phyloP scores from a whole-genome alignment of 2,113 vertebrate species.

The Pachyramphus minor region DNA sequence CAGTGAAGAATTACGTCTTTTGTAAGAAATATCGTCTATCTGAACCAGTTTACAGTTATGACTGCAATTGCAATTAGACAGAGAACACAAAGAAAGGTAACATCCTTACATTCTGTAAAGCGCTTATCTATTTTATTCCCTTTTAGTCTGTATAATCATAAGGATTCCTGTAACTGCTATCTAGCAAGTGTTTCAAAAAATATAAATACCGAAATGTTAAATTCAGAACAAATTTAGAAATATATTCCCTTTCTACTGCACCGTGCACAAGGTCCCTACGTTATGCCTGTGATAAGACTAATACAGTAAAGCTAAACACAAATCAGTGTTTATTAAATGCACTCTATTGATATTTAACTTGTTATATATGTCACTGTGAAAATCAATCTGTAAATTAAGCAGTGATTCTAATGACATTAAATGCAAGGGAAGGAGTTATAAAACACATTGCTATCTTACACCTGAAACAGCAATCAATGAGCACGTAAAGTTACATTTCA shows the following conservation, averaged over 20 bases:
- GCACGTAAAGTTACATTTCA: background rate
- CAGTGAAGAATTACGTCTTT: background rate
- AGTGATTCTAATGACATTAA: background rate
- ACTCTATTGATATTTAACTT: constrained; percentile 30
- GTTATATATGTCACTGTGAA: background rate
- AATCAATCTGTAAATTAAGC: constrained; percentile 36
- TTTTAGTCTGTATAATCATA: background rate
- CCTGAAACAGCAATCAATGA: background rate
- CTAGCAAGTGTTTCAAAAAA: background rate
- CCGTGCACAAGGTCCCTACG: background rate
- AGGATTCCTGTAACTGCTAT: background rate
- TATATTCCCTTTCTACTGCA: background rate
- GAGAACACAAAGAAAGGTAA: background rate
- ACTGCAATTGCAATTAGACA: background rate
- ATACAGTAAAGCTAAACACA: too few relatives aligned
- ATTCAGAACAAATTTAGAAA: background rate
- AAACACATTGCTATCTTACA: background rate
- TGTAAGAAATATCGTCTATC: background rate
- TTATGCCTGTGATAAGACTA: background rate
- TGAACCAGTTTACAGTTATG: background rate
- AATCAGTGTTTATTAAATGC: constrained; percentile 39
- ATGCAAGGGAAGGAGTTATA: background rate
- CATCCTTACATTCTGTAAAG: background rate
- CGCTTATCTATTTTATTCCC: background rate
- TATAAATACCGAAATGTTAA: background rate